These are phyloP conservation scores for Solenodon paradoxus DNA, from an alignment of 2,113 vertebrate species.

Conservation along the genomic window DNA sequence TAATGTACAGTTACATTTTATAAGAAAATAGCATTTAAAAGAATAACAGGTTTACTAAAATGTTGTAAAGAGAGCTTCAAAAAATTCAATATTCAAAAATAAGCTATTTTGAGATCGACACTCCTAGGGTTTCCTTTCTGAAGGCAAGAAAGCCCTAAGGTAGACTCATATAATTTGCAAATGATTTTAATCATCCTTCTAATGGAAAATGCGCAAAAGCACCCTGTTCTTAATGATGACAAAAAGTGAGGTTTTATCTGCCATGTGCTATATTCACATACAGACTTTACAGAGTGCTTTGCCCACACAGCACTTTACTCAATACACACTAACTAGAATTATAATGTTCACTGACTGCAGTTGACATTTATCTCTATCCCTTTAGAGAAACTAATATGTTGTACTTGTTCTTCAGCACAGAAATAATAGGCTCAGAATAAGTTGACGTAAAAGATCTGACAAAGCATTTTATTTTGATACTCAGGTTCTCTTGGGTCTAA, in stretches of 20 bases:
- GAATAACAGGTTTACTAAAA: not conserved
- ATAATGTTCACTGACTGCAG: slow-evolving; percentile 7
- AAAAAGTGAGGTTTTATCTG: not conserved
- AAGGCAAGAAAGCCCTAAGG: not conserved
- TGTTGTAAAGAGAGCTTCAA: not conserved
- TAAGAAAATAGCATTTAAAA: not conserved
- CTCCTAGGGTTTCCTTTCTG: not conserved
- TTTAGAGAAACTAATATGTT: slow-evolving; percentile 7
- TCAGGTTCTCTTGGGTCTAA: slow-evolving; percentile 23
- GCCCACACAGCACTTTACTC: not conserved
- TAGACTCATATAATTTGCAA: not conserved
- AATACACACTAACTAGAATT: not conserved
- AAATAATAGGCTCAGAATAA: not conserved
- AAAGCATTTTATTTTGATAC: not conserved
- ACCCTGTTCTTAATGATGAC: not conserved
- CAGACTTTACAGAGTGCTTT: not conserved
- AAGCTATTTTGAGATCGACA: not conserved
- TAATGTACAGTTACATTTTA: not conserved
- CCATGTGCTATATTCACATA: slow-evolving; percentile 33
- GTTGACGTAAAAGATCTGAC: not conserved
- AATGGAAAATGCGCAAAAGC: not conserved
- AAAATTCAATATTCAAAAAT: slow-evolving; percentile 16
- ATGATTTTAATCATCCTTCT: slow-evolving; percentile 18
- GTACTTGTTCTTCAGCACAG: not conserved
- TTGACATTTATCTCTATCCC: slow-evolving; percentile 28